Base-by-base conservation (phyloP, 1,140 invertebrate genomes). In the Potamilus streckersoni region DNA sequence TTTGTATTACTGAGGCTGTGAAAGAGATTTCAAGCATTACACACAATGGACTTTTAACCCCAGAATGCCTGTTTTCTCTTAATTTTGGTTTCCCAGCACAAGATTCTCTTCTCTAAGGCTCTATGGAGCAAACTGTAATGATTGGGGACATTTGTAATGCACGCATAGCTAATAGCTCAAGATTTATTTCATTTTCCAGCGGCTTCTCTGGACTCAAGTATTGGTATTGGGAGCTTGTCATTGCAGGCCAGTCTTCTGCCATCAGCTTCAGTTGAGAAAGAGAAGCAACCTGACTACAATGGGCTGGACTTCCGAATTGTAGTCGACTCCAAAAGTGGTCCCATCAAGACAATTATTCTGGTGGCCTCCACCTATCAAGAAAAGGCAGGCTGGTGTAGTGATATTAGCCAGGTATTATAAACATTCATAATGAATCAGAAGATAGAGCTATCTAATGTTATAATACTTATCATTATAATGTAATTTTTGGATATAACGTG, bases 301-400 rank as follows among this genome's bases (percentile, higher is more conserved):
- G 95, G 94, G 78, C 92, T 95, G 67, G 96, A 98, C 88, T 97
- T 98, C 88, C 96, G 96, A 91, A 93, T 97, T 70, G 92, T 96
- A 63, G 85, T 90, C 31, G 88, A 90, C 91, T 92, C 86, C 89
- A 93, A 86, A 82, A 90, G 80, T 81, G 92, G 90, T 91, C 78
- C 92, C 89, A 84, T 92, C 76, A 85, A 92, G 11, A 92, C 91
- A 14, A 93, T 97, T 31, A 95, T 96, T 89, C 90, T 98, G 23
- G 91, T 96, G 62, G 95, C 95, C 49, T 93, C 95, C 19, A 94
- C 94, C 8, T 91, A 94, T 66, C 94, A 97, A 90, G 96, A 98
- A 84, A 98, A 98, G 90, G 94, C 95, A 15, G 96, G 96, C 2
- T 98, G 96, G 96, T 96, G 96, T 78, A 96, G 95, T 82, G 96